Base-by-base conservation (phyloP, 2,797 vertebrate species). In the Dendrocincla fuliginosa region DNA sequence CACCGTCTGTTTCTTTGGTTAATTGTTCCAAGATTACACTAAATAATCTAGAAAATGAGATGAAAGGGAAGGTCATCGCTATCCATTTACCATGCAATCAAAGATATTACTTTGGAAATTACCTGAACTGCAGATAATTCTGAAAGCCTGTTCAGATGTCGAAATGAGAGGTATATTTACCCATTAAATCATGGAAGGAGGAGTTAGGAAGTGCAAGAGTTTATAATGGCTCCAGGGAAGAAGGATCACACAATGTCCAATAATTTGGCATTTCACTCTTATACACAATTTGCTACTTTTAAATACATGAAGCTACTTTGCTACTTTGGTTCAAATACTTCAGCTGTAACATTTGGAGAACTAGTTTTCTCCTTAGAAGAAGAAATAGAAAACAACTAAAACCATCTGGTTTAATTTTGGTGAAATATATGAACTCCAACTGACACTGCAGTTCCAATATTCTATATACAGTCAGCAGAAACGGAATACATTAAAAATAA, bases 21-120 rank as follows among this genome's bases (percentile, higher is more conserved):
- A 99, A 98, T 98, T 99, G 97, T 98, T 99, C 99, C 98, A 99
- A 98, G 98, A 99, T 99, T 98, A 99, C 99, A 98, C 99, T 99
- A 98, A 99, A 99, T 98, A 99, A 98, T 96, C 99, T 99, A 97
- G 76, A 91, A 96, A 96, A 93, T 55, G 56, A 95, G 81, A 95
- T 47, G 52, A 96, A 86, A 87, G 47, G 27, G 84, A 95, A 94
- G 90, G 81, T 93, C 19, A 74, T 95, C 59, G 90, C 59, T 73
- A 69, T 87, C 79, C 89, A 92, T 90, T 95, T 90, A 77, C 55
- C 71, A 85, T 24, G 11, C 61, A 90, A 88, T 44, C 25, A 86
- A 87, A 87, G 46, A 35, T 55, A 85, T 55, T 79, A 70, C 37
- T 71, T 35, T 23, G 22, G 60, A 93, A 90, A 96, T 93, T 69